Base-by-base conservation (phyloP, 2,797 vertebrate genomes). In the Gobio occitaniae region DNA sequence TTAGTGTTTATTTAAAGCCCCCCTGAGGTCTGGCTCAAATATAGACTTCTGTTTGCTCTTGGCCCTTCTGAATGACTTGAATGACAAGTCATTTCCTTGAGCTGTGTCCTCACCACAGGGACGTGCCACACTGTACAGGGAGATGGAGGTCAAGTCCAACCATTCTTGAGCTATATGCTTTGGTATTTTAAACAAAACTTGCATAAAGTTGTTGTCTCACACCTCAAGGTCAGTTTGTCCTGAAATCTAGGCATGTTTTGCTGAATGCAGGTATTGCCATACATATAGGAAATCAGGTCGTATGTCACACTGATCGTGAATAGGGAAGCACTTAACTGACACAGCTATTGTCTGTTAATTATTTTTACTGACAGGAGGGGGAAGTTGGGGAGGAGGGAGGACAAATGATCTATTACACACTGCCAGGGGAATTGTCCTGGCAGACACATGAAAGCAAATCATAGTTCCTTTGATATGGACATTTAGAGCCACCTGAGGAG, bases 401-500 rank as follows among this genome's bases (percentile, higher is more conserved):
- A 90, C 86, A 87, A 82, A 88, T 48, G 75, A 86, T 77, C 80
- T 85, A 71, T 89, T 88, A 80, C 87, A 80, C 90, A 75, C 83
- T 63, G 48, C 86, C 78, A 66, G 87, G 88, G 90, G 88, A 86
- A 82, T 84, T 76, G 77, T 83, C 87, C 68, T 85, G 80, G 86
- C 86, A 87, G 90, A 88, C 80, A 88, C 82, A 91, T 92, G 90
- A 91, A 92, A 92, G 89, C 91, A 90, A 92, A 88, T 81, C 65
- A 86, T 89, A 87, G 92, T 91, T 89, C 92, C 87, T 89, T 89
- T 89, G 85, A 89, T 86, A 89, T 47, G 77, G 89, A 92, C 91
- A 88, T 86, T 86, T 70, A 86, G 83, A 92, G 88, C 90, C 93
- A 94, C 94, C 94, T 92, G 92, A 94, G 90, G 94, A 93, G 92